Conservation (phyloP, 2,113 vertebrate species). For the Spermophilus dauricus region DNA sequence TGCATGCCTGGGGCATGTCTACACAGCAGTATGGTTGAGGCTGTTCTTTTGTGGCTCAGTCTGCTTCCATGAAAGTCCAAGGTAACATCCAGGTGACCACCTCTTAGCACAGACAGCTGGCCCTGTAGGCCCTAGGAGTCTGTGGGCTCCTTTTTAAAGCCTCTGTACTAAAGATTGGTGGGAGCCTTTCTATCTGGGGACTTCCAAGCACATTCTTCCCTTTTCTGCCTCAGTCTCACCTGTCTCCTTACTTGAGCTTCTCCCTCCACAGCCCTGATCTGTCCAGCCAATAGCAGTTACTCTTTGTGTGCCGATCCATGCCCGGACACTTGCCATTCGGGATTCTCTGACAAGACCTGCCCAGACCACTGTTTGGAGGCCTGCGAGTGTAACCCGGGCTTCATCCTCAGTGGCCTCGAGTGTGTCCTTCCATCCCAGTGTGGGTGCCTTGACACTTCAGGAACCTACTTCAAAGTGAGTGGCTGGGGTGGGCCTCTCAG, state of each 20-base stretch:
- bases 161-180: background rate
- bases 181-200: background rate
- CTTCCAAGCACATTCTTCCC: background rate
- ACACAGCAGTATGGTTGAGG: background rate
- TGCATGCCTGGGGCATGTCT: background rate
- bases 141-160: background rate
- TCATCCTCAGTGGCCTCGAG: slow-evolving; percentile 81
- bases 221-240: background rate
- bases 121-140: background rate
- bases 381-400: slow-evolving; percentile 84
- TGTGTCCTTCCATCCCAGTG: slow-evolving; percentile 80
- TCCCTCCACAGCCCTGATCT: slow-evolving; percentile 85
- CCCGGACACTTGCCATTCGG: slow-evolving; percentile 75
- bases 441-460: slow-evolving; percentile 71
- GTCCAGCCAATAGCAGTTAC: slow-evolving; percentile 91
- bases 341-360: slow-evolving; percentile 54
- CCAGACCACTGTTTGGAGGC: slow-evolving; percentile 75
- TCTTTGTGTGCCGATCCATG: slow-evolving; percentile 87
- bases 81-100: background rate
- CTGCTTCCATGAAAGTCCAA: background rate
- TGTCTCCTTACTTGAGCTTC: background rate
- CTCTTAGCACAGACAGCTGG: background rate
- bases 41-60: background rate
- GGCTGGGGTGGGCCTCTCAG: slow-evolving; percentile 51
- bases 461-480: slow-evolving; percentile 77